These are phyloP conservation scores for Pyrrhosoma nymphula DNA, from an alignment of 2,888 invertebrate species.

Conservation along the genomic window DNA sequence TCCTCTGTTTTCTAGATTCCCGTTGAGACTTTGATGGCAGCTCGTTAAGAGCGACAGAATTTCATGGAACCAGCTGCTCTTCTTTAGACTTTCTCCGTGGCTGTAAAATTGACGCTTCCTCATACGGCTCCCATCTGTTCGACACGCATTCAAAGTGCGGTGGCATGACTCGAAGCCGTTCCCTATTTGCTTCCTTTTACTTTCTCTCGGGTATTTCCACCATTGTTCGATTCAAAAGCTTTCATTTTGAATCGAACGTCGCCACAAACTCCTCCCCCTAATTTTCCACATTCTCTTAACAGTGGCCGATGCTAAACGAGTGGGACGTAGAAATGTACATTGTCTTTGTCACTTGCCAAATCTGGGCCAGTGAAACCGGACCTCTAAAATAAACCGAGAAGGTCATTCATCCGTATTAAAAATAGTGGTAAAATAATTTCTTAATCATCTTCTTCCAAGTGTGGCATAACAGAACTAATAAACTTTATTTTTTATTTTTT, in stretches of 20 bases:
- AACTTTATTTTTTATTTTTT: no score
- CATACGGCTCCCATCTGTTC: neutral
- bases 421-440: no score
- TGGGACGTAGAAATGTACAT: neutral
- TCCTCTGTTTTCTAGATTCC: neutral
- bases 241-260: neutral
- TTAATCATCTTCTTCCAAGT: no score
- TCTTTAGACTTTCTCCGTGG: neutral
- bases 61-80: neutral
- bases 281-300: neutral
- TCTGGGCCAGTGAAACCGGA: no score
- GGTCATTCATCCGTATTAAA: no score
- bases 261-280: neutral
- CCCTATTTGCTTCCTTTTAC: neutral
- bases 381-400: no score
- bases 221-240: neutral
- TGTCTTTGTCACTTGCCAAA: neutral
- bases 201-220: neutral
- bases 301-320: neutral
- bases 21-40: neutral
- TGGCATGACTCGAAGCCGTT: neutral
- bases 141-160: neutral
- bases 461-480: no score
- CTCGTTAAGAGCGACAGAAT: neutral
- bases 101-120: neutral